Percentiles rank a stretch among this genome's conserved stretches.
These are phyloP conservation scores for Drosophila parvula DNA, from an alignment of 1,140 invertebrate species.

Conservation along the genomic window DNA sequence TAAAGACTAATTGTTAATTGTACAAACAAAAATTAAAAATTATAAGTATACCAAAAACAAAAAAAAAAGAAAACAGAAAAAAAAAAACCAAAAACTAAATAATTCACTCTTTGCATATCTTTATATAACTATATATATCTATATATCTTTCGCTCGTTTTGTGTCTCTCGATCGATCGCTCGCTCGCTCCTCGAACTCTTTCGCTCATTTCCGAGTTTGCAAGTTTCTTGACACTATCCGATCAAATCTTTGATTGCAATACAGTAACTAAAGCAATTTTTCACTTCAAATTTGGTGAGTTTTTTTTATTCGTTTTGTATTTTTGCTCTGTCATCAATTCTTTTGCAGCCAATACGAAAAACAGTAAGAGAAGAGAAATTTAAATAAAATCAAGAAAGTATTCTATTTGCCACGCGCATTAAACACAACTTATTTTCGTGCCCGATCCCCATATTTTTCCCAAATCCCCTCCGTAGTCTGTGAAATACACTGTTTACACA, in stretches of 20 bases:
- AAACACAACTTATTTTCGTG: slow-evolving; percentile 54
- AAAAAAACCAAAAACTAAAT: slow-evolving; percentile 28
- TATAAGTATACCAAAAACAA: slow-evolving; percentile 19
- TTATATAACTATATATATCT: slow-evolving; percentile 52
- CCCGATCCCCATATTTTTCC: slow-evolving; percentile 14
- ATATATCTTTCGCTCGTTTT: slow-evolving; percentile 75
- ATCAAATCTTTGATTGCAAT: slow-evolving; percentile 71
- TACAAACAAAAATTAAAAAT: slow-evolving; percentile 45
- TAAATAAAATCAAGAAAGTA: slow-evolving; percentile 68
- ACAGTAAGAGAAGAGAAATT: slow-evolving; percentile 53
- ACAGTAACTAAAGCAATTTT: slow-evolving; percentile 70
- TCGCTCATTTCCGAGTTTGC: slow-evolving; percentile 69
- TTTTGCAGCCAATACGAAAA: slow-evolving; percentile 70
- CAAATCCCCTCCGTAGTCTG: not conserved
- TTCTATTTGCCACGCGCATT: slow-evolving; percentile 54
- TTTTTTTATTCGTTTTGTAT: slow-evolving; percentile 73
- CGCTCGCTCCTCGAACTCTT: slow-evolving; percentile 76
- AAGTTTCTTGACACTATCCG: slow-evolving; percentile 69
- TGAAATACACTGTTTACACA: not conserved
- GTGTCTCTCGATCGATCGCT: slow-evolving; percentile 73
- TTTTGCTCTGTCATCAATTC: slow-evolving; percentile 72
- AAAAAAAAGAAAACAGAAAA: not conserved
- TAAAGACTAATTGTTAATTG: slow-evolving; percentile 61
- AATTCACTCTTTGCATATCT: slow-evolving; percentile 68
- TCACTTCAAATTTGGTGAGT: slow-evolving; percentile 79